Evolutionary conservation across 2,888 invertebrate genomes (phyloP).

Genomic region (Ochropacha duplaris): DNA sequence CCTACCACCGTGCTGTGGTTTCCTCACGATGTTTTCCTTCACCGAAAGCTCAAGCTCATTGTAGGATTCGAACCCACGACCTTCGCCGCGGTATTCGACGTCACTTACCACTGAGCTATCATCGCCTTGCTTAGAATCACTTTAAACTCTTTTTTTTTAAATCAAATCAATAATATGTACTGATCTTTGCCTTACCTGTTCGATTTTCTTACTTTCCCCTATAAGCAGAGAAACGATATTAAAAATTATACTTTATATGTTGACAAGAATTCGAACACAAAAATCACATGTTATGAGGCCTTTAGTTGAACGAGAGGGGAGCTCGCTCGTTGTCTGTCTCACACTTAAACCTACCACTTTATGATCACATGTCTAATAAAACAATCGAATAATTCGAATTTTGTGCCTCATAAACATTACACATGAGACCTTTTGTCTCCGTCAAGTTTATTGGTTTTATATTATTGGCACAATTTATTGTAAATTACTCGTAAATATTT

Average conservation of each 20-base stretch:
- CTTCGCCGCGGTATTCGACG: too few relatives aligned
- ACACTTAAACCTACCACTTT: slow-evolving; percentile 61
- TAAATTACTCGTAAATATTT: slow-evolving; percentile 10
- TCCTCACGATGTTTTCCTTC: too few relatives aligned
- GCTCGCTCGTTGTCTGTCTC: slow-evolving; percentile 28
- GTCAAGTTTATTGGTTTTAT: slow-evolving; percentile 30
- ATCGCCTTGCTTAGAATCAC: not conserved
- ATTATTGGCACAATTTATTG: slow-evolving; percentile 17
- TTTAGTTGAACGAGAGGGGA: slow-evolving; percentile 36
- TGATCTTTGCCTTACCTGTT: slow-evolving; percentile 2
- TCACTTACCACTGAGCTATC: too few relatives aligned
- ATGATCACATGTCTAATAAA: slow-evolving; percentile 70
- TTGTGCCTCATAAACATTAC: slow-evolving; percentile 34
- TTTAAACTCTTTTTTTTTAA: not conserved
- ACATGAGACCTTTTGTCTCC: slow-evolving; percentile 35
- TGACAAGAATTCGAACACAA: slow-evolving; percentile 54
- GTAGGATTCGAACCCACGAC: too few relatives aligned
- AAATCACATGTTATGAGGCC: slow-evolving; percentile 58
- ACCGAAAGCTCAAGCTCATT: too few relatives aligned
- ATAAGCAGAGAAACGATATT: slow-evolving; percentile 40
- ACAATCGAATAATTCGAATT: slow-evolving; percentile 62
- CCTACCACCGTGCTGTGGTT: too few relatives aligned
- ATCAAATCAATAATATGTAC: not conserved
- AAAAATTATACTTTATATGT: slow-evolving; percentile 54
- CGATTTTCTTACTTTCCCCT: slow-evolving; percentile 32